Evolutionary conservation across 1,140 invertebrate species (phyloP).

Genomic region (Bombus balteatus): DNA sequence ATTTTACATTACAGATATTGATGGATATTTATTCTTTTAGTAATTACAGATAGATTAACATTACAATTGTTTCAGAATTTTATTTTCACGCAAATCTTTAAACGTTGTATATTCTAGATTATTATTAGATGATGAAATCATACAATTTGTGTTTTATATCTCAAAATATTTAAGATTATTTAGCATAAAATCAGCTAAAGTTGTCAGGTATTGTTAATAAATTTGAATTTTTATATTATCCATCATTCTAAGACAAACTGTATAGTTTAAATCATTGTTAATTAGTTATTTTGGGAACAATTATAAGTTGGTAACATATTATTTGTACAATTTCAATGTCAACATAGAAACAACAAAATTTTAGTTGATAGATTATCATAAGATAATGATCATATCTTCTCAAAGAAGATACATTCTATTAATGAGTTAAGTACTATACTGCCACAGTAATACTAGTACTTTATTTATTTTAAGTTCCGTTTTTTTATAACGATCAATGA

Average conservation of each 20-base stretch:
- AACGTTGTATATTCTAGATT: background rate
- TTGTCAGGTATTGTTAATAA: background rate
- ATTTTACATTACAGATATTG: background rate
- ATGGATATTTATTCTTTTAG: background rate
- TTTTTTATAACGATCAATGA: conserved; percentile 41
- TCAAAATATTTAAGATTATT: conserved; percentile 5
- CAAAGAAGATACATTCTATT: conserved; percentile 34
- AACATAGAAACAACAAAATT: conserved; percentile 10
- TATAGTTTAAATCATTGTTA: conserved; percentile 26
- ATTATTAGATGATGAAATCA: background rate
- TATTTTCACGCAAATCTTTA: conserved; percentile 1
- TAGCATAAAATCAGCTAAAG: background rate
- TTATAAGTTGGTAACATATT: conserved; percentile 18
- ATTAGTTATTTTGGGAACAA: conserved; percentile 31
- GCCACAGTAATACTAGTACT: conserved; percentile 51
- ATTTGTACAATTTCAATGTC: background rate
- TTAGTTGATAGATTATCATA: conserved; percentile 40
- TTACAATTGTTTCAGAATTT: conserved; percentile 10
- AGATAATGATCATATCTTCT: conserved; percentile 30
- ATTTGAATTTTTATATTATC: conserved; percentile 2
- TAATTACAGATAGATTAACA: conserved; percentile 3
- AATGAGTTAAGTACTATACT: conserved; percentile 62
- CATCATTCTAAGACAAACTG: conserved; percentile 7
- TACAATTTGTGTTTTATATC: conserved; percentile 15
- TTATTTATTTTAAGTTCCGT: conserved; percentile 52